Base-by-base conservation (phyloP, 2,113 vertebrate genomes). In the Sitta europaea region DNA sequence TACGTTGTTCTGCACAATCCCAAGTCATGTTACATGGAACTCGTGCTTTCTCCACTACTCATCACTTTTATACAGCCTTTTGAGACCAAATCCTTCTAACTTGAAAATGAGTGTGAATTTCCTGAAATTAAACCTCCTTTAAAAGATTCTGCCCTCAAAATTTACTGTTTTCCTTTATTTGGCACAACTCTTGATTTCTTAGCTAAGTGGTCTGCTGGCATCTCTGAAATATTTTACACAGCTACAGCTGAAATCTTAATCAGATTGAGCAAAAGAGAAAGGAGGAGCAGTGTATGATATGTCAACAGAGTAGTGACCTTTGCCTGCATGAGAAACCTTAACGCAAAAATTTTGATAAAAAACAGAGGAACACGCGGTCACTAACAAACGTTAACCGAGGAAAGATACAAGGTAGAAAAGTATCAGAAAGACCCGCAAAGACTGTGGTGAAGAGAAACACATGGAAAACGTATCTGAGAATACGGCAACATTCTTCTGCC, bases 311-410 rank as follows among this genome's bases (percentile, higher is more conserved):
- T 19, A 81, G 27, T 10, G 17, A 40, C 4, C 5, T 11, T 29
- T 23, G 19, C 45, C 36, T 47, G 9, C 23, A 15, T 8, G 6
- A 4, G 25, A 83, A 91, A 74, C 14, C 5, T 31, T 40, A 35
- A 54, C 6, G 21, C 5, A 74, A 53, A 54, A 18, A 53, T 42
- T 48, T 57, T 4, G 66, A 59, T 9, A 17, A 63, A 75, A 36
- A 54, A 3, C 6, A 61, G 11, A 47, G 12, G 10, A 65, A 62
- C 2, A 12, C 0, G 8, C 1, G 3, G 5, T 15, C 33, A 48
- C 6, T 7, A 36, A 61, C 2, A 43, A 43, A 54, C 25, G 5
- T 8, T 55, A 54, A 78, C 27, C 6, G 20, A 48, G 12, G 6
- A 63, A 83, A 63, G 38, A 36, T 2, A 27, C 1, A 76, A 48